Conservation (phyloP, 2,113 vertebrate species). For the Myotis yumanensis region DNA sequence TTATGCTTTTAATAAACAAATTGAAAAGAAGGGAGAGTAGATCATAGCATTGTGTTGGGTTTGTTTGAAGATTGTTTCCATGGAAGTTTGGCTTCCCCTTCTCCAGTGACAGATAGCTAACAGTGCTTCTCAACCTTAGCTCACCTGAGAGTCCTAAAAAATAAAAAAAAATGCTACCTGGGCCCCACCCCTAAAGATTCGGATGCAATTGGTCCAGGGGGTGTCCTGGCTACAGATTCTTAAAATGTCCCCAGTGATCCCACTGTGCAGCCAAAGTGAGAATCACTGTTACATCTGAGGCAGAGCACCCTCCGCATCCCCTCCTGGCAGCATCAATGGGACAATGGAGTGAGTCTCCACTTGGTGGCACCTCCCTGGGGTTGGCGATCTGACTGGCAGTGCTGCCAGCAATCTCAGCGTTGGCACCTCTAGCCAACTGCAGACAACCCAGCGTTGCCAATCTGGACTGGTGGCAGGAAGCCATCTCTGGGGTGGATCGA, state of each 20-base stretch:
- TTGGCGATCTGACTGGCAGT: neutral
- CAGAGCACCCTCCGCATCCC: neutral
- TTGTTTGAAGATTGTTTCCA: neutral
- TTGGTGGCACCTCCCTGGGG: neutral
- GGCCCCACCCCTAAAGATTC: neutral
- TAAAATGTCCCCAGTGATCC: neutral
- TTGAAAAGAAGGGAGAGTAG: neutral
- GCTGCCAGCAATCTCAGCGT: neutral
- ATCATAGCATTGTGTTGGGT: neutral
- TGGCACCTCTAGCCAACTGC: neutral
- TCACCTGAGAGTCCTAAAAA: neutral
- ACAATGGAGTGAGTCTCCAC: neutral
- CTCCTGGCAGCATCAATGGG: neutral
- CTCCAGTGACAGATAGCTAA: neutral
- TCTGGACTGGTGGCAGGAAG: neutral
- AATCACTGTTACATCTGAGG: neutral
- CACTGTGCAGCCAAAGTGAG: neutral
- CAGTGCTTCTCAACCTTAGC: neutral
- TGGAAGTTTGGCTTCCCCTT: neutral
- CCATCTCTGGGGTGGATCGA: neutral
- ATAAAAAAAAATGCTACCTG: neutral
- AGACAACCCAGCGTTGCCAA: neutral
- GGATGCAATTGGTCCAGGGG: neutral
- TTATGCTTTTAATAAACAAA: neutral
- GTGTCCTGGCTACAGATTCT: neutral